These are phyloP conservation scores for Hipparchia semele DNA, from an alignment of 2,888 invertebrate species.

Conservation along the genomic window DNA sequence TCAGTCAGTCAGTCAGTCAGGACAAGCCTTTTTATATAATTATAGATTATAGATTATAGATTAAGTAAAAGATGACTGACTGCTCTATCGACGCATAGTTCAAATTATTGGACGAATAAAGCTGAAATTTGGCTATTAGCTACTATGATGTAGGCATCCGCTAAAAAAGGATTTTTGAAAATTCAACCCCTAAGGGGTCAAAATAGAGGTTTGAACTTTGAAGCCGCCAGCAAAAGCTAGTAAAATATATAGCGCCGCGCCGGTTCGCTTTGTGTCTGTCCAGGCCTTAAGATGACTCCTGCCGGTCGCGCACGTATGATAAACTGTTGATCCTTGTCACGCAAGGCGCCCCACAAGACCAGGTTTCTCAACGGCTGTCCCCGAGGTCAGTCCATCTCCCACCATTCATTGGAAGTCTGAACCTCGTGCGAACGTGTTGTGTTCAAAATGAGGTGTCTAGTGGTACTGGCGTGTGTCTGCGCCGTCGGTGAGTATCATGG, in stretches of 20 bases:
- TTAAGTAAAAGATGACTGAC: too few relatives aligned
- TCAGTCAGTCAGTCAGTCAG: too few relatives aligned
- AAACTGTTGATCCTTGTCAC: conserved; percentile 49
- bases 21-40: too few relatives aligned
- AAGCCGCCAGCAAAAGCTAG: too few relatives aligned
- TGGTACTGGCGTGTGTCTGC: conserved; percentile 66
- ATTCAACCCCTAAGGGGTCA: too few relatives aligned
- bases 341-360: conserved; percentile 58
- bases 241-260: not conserved
- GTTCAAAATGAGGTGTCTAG: conserved; percentile 62
- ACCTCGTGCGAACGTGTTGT: conserved; percentile 60
- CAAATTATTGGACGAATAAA: too few relatives aligned
- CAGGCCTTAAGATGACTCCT: not conserved
- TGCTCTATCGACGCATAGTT: too few relatives aligned
- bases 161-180: too few relatives aligned
- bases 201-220: too few relatives aligned
- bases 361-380: conserved; percentile 67
- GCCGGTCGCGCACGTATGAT: conserved; percentile 33
- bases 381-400: conserved; percentile 65
- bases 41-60: too few relatives aligned
- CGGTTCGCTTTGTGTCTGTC: not conserved
- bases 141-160: too few relatives aligned
- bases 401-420: conserved; percentile 60
- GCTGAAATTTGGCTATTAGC: too few relatives aligned
- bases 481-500: conserved; percentile 63